Evolutionary conservation across 2,797 vertebrate species (phyloP).

Genomic region (Picus viridis): DNA sequence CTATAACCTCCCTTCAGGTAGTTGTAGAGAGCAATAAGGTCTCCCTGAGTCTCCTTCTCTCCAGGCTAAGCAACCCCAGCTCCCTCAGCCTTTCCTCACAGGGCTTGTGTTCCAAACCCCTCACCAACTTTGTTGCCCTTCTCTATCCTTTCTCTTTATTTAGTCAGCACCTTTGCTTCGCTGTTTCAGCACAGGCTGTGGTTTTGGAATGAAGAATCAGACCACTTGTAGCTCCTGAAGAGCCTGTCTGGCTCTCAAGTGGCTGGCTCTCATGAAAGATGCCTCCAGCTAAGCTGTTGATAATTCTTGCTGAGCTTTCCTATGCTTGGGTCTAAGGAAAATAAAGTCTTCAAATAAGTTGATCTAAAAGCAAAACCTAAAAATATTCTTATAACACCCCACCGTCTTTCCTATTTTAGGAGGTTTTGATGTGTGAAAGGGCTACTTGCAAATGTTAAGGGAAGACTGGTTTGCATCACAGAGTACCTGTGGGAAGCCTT

Average conservation of each 20-base stretch:
- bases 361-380: not conserved
- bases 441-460: rapidly evolving
- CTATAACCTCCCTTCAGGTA: too few relatives aligned
- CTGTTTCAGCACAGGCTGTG: not conserved
- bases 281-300: not conserved
- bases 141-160: rapidly evolving
- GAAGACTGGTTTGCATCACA: rapidly evolving
- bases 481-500: not conserved
- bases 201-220: not conserved
- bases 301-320: not conserved
- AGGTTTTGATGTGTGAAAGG: not conserved
- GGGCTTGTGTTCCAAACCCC: too few relatives aligned
- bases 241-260: not conserved
- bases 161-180: not conserved
- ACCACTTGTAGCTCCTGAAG: not conserved
- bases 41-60: too few relatives aligned
- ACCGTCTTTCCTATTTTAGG: not conserved
- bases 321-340: not conserved
- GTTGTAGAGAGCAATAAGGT: too few relatives aligned
- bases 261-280: too few relatives aligned
- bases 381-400: not conserved
- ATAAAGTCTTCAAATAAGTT: not conserved
- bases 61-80: too few relatives aligned
- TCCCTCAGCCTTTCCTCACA: too few relatives aligned
- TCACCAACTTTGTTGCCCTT: too few relatives aligned